Base-by-base conservation (phyloP, 2,888 invertebrate species). In the Conomelus anceps region DNA sequence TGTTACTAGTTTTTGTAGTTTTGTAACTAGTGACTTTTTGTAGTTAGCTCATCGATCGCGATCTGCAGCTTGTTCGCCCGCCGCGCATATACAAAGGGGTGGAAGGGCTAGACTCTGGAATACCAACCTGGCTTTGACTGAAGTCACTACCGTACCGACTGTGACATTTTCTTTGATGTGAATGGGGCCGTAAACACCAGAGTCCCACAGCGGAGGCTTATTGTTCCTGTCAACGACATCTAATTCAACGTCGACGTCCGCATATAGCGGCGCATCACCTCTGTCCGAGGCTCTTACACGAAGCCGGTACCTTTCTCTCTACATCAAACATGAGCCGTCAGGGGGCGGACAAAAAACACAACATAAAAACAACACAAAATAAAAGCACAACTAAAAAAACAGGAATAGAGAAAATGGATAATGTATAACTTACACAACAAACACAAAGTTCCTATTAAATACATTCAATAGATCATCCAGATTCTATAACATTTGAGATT, bases 161-260 rank as follows among this genome's bases (percentile, higher is more conserved):
- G 98, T 98, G 96, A 98, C 98, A 97, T 98, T 98, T 97, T 98
- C 98, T 96, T 97, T 97, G 96, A 98, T 97, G 96, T 97, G 97
- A 96, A 98, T 98, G 95, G 98, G 98, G 95, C 98, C 98, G 96
- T 98, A 98, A 95, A 97, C 96, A 95, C 96, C 96, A 95, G 96
- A 96, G 95, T 97, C 98, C 98, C 98, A 98, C 95, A 97, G 96
- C 94, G 98, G 98, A 95, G 97, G 98, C 96, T 98, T 98, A 97
- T 98, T 98, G 96, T 97, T 98, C 95, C 97, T 96, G 96, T 98
- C 98, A 95, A 98, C 98, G 95, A 99, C 98, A 96, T 98, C 98
- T 96, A 99, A 97, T 94, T 98, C 97, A 95, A 99, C 98, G 95
- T 98, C 98, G 95, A 98, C 99, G 95, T 98, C 98, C 94, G 98